A percentile compares a stretch with the other conserved stretches of the same genome.
phyloP scores from a whole-genome alignment of 2,113 vertebrate species.

The Trogon melanurus region DNA sequence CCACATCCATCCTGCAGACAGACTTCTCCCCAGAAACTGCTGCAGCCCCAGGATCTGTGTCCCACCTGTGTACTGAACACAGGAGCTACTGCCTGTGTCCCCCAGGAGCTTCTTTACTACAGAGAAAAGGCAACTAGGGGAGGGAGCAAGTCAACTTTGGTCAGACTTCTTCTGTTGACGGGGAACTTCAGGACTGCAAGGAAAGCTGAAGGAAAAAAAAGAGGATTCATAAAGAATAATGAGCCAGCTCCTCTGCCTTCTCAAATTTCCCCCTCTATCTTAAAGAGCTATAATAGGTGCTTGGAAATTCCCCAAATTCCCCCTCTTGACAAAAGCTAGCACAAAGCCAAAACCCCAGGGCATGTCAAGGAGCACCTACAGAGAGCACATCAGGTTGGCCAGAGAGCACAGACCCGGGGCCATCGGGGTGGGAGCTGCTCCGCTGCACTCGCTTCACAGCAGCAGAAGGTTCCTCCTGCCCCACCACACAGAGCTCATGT shows the following conservation, averaged over 20 bases:
- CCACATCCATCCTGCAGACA: background rate
- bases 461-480: background rate
- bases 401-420: background rate
- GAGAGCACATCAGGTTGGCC: background rate
- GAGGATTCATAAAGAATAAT: background rate
- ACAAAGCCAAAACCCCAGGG: background rate
- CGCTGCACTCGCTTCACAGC: background rate
- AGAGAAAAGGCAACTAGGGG: background rate
- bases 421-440: background rate
- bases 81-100: background rate
- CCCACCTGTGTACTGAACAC: background rate
- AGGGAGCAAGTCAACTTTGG: background rate
- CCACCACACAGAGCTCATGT: accelerated
- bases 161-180: background rate
- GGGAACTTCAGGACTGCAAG: background rate
- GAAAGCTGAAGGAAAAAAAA: background rate
- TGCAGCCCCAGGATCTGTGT: background rate
- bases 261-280: background rate
- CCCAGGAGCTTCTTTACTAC: background rate
- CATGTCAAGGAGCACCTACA: background rate
- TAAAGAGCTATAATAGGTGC: background rate
- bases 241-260: background rate
- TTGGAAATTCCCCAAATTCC: background rate
- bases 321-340: background rate
- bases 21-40: background rate